Evolutionary conservation across 2,797 vertebrate genomes (phyloP), one percentile per base, ranked within the genome.

Genomic region (Pangasius sanitwongsei): DNA sequence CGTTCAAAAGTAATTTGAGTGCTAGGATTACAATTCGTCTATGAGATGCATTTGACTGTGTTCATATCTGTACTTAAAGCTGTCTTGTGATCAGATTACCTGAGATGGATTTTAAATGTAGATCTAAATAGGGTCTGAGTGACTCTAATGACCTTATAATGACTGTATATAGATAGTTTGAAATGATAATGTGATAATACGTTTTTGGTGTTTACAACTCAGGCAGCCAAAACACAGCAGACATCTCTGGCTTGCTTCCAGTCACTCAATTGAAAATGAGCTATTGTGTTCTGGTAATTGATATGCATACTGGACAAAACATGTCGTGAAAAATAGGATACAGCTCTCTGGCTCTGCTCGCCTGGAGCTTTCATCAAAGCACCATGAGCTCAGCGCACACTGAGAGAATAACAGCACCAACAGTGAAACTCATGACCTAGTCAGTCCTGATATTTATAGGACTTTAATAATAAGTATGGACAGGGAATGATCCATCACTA

Each of bases 391-490:
- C 28, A 0, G 74, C 41, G 13, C 74, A 77, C 13, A 0, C 48
- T n/a, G 44, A 50, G 74, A 77, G 44, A 50, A 28, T 50, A 50
- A n/a, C 48, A 16, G 13, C 74, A 23, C n/a, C 50, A 34, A 34
- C 16, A 23, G n/a, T 57, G 77, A 57, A 78, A 55, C 77, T 80
- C 77, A 31, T 55, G 77, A 80, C 53, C 75, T 55, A 31, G 44
- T 31, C 48, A 78, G 6, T n/a, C 16, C 18, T 34, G 77, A 57
- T 57, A 57, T 57, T 80, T 57, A 34, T 57, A 55, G 77, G 18
- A 55, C 12, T 34, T 20, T 48, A 48, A 55, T 57, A 16, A 55
- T 34, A 23, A 34, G n/a, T 34, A 57, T 9, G 4, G 16, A n/a
- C 28, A 50, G 74, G 74, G 53, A 50, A 53, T 8, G 28, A n/a